Evolutionary conservation across 2,113 vertebrate species (phyloP), one percentile per base, ranked within the genome.

Genomic region (Lethenteron reissneri): DNA sequence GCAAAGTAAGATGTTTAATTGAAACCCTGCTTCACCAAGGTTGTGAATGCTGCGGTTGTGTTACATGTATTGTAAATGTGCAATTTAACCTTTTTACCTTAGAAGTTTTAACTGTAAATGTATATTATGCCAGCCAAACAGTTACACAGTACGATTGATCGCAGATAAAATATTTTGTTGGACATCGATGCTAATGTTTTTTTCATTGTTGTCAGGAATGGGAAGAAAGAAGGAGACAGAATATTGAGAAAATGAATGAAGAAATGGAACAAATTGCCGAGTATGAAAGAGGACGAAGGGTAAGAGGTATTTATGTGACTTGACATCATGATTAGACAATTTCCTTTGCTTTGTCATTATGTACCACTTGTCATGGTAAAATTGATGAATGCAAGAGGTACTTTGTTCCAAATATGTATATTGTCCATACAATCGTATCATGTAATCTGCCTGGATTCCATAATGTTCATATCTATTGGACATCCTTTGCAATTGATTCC

Each of bases 261-360:
- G 64, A 68, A 25, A 68, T 68, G 64, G 64, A 68, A 25, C 64
- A 9, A 25, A 68, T 68, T 25, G 64, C 64, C 9, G 64, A 68
- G n/a, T 68, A 68, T 68, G 64, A 68, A 68, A n/a, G 64, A 17
- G 64, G 64, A 68, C 64, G 25, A 25, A n/a, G 64, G 64, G 64
- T 68, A 25, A 68, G 64, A 8, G 25, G n/a, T 68, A 11, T 68
- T 68, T 11, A 25, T 25, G 9, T 11, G n/a, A 17, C 25, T 68
- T 68, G n/a, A 25, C 64, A 68, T 9, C 64, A 68, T 9, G 25
- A 68, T 68, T 68, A 17, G 64, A 68, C 9, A 9, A 25, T 9
- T 68, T 68, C 25, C 17, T 15, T 64, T 64, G 13, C 13, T 64
- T 64, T 64, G 17, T 64, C 41, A 41, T 64, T 64, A 8, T 64